Evolutionary conservation across 2,888 invertebrate species (phyloP).

Genomic region (Bombylius major): DNA sequence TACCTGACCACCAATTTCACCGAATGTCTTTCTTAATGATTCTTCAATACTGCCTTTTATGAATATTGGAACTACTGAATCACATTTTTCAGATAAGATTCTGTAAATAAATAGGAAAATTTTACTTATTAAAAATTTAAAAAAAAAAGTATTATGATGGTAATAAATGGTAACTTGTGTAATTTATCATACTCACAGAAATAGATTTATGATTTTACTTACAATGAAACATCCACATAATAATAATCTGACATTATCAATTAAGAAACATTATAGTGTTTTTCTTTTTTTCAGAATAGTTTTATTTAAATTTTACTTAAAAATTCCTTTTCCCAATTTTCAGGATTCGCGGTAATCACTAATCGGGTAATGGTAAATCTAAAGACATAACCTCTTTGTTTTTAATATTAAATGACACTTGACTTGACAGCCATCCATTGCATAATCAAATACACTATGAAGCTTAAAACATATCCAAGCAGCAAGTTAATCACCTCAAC

Average conservation of each 20-base stretch:
- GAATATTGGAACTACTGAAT: slow-evolving; percentile 28
- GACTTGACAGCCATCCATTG: too few species aligned
- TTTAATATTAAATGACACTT: too few species aligned
- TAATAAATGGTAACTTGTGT: background rate
- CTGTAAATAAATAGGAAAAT: slow-evolving; percentile 2
- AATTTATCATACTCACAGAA: background rate
- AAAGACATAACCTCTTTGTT: too few species aligned
- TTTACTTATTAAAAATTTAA: background rate
- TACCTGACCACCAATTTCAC: slow-evolving; percentile 43
- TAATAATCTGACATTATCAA: slow-evolving; percentile 34
- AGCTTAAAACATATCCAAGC: too few species aligned
- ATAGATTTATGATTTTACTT: slow-evolving; percentile 27
- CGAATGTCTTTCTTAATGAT: slow-evolving; percentile 42
- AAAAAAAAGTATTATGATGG: background rate
- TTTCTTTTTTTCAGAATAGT: too few species aligned
- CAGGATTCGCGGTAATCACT: too few species aligned
- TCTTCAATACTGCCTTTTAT: slow-evolving; percentile 45
- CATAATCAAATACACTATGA: too few species aligned
- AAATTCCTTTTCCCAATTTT: too few species aligned
- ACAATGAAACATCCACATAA: slow-evolving; percentile 45
- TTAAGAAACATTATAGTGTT: background rate
- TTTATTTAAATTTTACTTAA: too few species aligned
- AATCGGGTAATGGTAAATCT: too few species aligned
- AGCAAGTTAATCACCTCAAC: too few species aligned
- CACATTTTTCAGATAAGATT: slow-evolving; percentile 1